These are phyloP conservation scores for Gallirallus australis DNA, from an alignment of 2,797 vertebrate genomes.

Conservation along the genomic window DNA sequence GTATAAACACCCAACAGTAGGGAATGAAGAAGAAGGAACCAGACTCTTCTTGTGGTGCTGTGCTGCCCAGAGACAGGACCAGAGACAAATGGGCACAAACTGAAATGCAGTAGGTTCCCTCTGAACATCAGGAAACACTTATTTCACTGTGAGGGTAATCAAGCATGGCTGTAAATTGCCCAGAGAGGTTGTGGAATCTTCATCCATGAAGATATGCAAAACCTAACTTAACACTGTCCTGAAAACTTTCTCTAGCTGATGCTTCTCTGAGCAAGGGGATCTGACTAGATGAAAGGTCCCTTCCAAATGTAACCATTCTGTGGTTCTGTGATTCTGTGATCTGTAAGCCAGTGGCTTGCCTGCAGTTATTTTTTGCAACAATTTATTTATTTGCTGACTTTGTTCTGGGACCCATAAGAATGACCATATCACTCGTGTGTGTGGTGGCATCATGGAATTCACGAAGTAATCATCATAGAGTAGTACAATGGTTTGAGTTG, in stretches of 20 bases:
- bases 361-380: neutral
- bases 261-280: neutral
- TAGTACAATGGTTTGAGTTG: too few species aligned
- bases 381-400: neutral
- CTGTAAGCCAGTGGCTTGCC: neutral
- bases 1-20: neutral
- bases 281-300: neutral
- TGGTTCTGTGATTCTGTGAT: neutral
- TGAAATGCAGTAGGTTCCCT: neutral
- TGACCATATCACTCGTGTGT: rapidly evolving
- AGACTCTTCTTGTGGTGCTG: neutral
- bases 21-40: neutral
- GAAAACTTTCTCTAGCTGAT: neutral
- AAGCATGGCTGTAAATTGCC: neutral
- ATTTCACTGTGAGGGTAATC: neutral
- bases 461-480: neutral
- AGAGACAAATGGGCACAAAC: neutral
- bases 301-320: neutral
- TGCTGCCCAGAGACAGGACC: neutral
- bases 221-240: neutral
- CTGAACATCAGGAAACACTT: neutral
- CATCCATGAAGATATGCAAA: neutral
- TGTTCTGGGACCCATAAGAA: neutral
- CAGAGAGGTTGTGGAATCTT: neutral
- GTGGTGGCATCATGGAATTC: neutral